Evolutionary conservation across 1,140 invertebrate genomes (phyloP), one percentile per base, ranked within the genome.

Genomic region (Procambarus clarkii): DNA sequence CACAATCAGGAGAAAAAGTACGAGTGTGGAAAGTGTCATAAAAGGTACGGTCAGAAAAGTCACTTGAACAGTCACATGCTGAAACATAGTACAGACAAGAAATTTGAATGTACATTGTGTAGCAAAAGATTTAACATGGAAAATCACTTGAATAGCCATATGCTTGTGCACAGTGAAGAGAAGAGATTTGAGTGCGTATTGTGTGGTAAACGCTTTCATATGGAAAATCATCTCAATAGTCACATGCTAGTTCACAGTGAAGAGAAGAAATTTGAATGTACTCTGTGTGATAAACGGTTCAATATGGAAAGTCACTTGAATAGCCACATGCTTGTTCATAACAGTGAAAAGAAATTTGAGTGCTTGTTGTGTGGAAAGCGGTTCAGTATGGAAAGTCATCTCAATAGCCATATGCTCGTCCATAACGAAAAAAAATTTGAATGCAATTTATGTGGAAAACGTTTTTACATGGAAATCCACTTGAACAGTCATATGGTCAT

Each of bases 361-460:
- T 98, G 98, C 94, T 97, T 98, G 80, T 96, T 96, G 77, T 98
- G 98, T 93, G 97, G 97, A 0, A 98, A 98, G 94, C 97, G 97
- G 0, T 99, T 99, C 93, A 98, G 98, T 0, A 95, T 98, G 92
- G 98, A 98, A 94, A 98, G 98, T 94, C 98, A 99, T 94, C 94
- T 98, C 69, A 98, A 98, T 0, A 95, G 98, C 46, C 98, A 99
- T 94, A 97, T 97, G 93, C 95, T 97, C 85, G 98, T 99, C 77
- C 98, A 99, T 94, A 84, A 78, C 13, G 92, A 86, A 0, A 95
- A 97, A 15, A 97, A 97, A 18, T 89, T 83, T 82, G 87, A 81
- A 21, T 89, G 87, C 24, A 82, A 46, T 3, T 21, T 89, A n/a
- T 89, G 87, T 74, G 69, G 80, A 15, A 89, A 89, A 79, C 60